phyloP scores from a whole-genome alignment of 2,113 vertebrate genomes.

The Ammodytes marinus region DNA sequence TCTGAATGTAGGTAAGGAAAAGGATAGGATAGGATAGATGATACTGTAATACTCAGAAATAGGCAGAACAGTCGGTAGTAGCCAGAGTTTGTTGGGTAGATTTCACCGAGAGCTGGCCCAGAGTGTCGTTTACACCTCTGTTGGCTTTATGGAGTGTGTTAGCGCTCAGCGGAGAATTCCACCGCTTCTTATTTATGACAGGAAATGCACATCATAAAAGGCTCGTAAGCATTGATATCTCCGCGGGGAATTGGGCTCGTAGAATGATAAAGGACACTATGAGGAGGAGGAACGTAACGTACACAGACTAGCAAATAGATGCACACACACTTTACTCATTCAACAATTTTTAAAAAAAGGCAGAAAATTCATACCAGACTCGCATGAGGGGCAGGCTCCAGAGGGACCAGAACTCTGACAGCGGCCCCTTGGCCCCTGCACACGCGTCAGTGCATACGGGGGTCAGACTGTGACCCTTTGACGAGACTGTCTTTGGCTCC shows the following conservation, averaged over 20 bases:
- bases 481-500: slow-evolving; percentile 7
- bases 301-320: slow-evolving; percentile 50
- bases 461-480: slow-evolving; percentile 63
- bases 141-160: slow-evolving; percentile 74
- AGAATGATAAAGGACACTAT: slow-evolving; percentile 59
- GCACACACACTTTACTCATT: neutral
- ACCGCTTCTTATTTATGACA: slow-evolving; percentile 80
- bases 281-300: slow-evolving; percentile 14
- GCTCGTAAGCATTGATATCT: slow-evolving; percentile 66
- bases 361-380: slow-evolving; percentile 46
- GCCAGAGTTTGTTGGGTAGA: slow-evolving; percentile 2
- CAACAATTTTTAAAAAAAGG: slow-evolving; percentile 1
- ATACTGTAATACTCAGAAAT: too few species aligned
- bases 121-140: slow-evolving; percentile 68
- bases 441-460: slow-evolving; percentile 63
- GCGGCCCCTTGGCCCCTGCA: slow-evolving; percentile 74
- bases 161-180: slow-evolving; percentile 65
- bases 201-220: slow-evolving; percentile 83
- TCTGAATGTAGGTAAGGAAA: too few species aligned
- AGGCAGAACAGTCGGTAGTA: neutral
- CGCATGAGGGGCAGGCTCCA: slow-evolving; percentile 45
- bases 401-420: slow-evolving; percentile 63
- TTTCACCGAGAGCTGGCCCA: slow-evolving; percentile 38
- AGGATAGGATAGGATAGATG: too few species aligned
- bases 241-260: slow-evolving; percentile 65